Evolutionary conservation across 2,113 vertebrate genomes (phyloP).

Genomic region (Procavia capensis): DNA sequence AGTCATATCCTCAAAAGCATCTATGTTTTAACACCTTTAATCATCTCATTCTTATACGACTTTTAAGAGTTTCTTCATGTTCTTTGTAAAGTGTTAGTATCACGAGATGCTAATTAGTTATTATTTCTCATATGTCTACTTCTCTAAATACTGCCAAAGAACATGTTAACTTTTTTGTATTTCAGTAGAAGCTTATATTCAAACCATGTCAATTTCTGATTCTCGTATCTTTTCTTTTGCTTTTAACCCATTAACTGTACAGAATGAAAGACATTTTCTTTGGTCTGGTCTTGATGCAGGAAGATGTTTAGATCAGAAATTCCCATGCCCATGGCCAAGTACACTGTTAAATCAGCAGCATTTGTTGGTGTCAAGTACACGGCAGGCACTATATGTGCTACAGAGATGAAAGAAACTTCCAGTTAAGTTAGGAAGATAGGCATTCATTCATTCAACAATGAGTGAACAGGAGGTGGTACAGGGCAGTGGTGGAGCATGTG

Average conservation of each 20-base stretch:
- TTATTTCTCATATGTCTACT: constrained; percentile 42
- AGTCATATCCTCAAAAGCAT: constrained; percentile 23
- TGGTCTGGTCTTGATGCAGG: not conserved
- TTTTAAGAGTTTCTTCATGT: not conserved
- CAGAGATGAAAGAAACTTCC: not conserved
- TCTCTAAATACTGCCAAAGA: constrained; percentile 5
- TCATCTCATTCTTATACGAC: not conserved
- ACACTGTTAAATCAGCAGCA: not conserved
- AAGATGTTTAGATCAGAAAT: not conserved
- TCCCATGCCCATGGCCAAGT: not conserved
- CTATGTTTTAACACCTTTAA: not conserved
- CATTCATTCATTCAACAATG: not conserved
- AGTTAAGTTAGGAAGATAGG: not conserved
- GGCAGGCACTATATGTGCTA: not conserved
- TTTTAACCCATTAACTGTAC: not conserved
- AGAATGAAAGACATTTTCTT: not conserved
- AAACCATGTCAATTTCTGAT: not conserved
- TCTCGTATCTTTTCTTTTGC: not conserved
- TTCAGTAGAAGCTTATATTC: not conserved
- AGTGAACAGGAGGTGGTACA: not conserved
- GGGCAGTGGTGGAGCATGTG: not conserved
- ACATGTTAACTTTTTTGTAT: not conserved
- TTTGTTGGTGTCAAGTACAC: not conserved
- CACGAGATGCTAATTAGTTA: constrained; percentile 19
- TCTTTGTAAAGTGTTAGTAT: constrained; percentile 36